These are phyloP conservation scores for Aegotheles bennettii DNA, from an alignment of 2,113 vertebrate species.

Conservation along the genomic window DNA sequence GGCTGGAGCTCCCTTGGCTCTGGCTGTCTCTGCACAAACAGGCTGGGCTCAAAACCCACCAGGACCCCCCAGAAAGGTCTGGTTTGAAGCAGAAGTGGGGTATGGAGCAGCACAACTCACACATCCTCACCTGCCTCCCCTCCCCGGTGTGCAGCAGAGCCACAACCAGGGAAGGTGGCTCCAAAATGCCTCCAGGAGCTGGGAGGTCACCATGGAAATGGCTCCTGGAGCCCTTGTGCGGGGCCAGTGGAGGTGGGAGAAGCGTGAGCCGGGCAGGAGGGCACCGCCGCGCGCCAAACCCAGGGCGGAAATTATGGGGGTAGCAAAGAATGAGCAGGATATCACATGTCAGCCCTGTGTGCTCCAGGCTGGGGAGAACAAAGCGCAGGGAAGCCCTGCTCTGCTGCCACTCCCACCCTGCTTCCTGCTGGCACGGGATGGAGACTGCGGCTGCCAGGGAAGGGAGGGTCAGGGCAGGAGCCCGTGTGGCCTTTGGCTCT, in stretches of 20 bases:
- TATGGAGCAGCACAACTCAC: neutral
- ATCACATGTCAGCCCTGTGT: neutral
- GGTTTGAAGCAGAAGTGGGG: neutral
- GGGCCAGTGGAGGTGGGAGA: neutral
- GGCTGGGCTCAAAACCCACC: neutral
- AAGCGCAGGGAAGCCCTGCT: conserved; percentile 43
- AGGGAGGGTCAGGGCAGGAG: neutral
- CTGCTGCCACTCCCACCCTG: neutral
- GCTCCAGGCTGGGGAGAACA: conserved; percentile 14
- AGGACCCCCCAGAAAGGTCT: conserved; percentile 18
- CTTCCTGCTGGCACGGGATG: conserved; percentile 4
- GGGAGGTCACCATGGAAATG: rapidly evolving
- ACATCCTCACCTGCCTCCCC: neutral
- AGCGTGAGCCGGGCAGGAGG: neutral
- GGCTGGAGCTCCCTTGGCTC: neutral
- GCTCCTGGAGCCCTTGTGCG: neutral
- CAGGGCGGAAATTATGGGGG: neutral
- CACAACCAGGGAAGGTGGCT: rapidly evolving
- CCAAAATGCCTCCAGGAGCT: rapidly evolving
- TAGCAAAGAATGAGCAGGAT: conserved; percentile 47
- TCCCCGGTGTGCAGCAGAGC: neutral
- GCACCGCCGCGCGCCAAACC: neutral
- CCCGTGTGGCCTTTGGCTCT: rapidly evolving
- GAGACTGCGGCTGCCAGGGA: neutral
- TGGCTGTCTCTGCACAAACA: conserved; percentile 3